Percentiles rank a stretch among this genome's conserved stretches.
phyloP scores from a whole-genome alignment of 2,113 vertebrate species.

The Myxocyprinus asiaticus region DNA sequence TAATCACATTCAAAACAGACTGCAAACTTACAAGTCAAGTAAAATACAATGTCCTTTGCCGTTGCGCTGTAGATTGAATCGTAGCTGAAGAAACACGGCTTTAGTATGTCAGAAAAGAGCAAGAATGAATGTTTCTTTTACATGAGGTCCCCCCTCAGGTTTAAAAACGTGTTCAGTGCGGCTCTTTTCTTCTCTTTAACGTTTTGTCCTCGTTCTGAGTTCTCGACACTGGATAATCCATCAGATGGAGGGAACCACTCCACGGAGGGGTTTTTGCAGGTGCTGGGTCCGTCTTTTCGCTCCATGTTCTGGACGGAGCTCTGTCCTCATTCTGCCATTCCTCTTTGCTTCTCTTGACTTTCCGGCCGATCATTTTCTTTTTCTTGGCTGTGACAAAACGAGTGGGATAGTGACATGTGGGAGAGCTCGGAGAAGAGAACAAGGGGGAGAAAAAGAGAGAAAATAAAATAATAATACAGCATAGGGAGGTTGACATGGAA shows the following conservation, averaged over 20 bases:
- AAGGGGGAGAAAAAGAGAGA: conserved; percentile 26
- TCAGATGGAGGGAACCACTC: conserved; percentile 45
- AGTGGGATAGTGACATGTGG: conserved; percentile 50
- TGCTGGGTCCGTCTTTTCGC: conserved; percentile 48
- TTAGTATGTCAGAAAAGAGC: background rate
- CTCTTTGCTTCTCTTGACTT: conserved; percentile 33
- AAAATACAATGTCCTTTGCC: too few species aligned
- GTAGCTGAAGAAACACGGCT: too few species aligned
- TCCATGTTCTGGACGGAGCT: conserved; percentile 26
- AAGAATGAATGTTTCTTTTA: conserved; percentile 28
- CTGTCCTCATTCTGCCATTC: conserved; percentile 40
- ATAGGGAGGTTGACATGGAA: conserved; percentile 54
- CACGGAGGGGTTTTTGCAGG: conserved; percentile 52
- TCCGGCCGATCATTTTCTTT: conserved; percentile 54
- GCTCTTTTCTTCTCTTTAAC: conserved; percentile 45
- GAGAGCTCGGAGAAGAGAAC: conserved; percentile 37
- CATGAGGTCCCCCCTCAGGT: conserved; percentile 3
- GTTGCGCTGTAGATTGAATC: too few species aligned
- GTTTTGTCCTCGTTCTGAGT: conserved; percentile 39
- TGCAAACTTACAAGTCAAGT: too few species aligned
- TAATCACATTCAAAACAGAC: too few species aligned
- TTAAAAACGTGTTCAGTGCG: background rate
- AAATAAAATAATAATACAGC: conserved; percentile 47
- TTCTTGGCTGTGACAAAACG: conserved; percentile 54
- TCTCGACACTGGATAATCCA: conserved; percentile 52